Evolutionary conservation across 2,113 vertebrate genomes (phyloP).

Genomic region (Sinocyclocheilus anophthalmus): DNA sequence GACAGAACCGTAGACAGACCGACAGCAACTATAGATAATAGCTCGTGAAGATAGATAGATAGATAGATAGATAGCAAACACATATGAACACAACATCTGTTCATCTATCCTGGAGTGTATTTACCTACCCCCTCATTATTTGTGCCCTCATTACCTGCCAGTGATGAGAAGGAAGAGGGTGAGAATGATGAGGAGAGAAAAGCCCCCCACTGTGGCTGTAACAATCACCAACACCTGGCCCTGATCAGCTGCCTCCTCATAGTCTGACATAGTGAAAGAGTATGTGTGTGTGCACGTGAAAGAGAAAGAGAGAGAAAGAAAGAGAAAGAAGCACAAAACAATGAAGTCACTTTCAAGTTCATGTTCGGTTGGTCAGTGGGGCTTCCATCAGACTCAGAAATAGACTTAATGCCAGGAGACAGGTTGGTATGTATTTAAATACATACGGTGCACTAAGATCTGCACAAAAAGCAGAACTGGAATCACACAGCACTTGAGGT

Average conservation of each 20-base stretch:
- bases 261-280: slow-evolving; percentile 75
- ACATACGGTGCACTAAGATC: neutral
- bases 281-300: neutral
- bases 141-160: slow-evolving; percentile 81
- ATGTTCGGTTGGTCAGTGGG: neutral
- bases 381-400: neutral
- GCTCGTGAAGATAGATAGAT: neutral
- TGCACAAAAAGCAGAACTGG: neutral
- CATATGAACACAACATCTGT: neutral
- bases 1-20: rapidly evolving
- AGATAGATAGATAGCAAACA: neutral
- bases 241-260: slow-evolving; percentile 89
- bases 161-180: slow-evolving; percentile 98
- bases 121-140: slow-evolving; percentile 22
- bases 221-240: slow-evolving; percentile 95
- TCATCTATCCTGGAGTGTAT: neutral
- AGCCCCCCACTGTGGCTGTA: slow-evolving; percentile 93
- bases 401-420: neutral
- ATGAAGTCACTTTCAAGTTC: neutral
- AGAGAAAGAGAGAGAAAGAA: neutral
- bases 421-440: neutral
- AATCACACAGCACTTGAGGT: neutral
- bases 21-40: neutral
- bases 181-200: slow-evolving; percentile 94
- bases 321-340: neutral